Evolutionary conservation across 2,888 invertebrate genomes (phyloP), one percentile per base, ranked within the genome.

Genomic region (Merodon equestris): DNA sequence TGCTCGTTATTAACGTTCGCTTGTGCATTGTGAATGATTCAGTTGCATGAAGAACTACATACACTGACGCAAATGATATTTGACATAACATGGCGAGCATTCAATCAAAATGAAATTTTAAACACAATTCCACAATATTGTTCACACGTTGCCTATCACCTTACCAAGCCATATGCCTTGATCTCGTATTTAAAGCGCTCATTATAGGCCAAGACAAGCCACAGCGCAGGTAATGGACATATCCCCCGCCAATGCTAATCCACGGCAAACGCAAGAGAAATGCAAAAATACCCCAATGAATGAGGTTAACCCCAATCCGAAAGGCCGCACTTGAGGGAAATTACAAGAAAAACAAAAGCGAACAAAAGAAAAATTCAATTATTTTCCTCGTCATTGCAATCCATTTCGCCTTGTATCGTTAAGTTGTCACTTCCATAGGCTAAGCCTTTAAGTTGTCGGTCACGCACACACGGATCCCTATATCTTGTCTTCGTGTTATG

Each of bases 301-400:
- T 70, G 74, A 79, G 79, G 79, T 79, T 79, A 79, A 79, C 74
- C 68, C 54, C 79, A 64, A 60, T 79, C 54, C n/a, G 15, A 74
- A 70, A 74, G 74, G 74, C 68, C 60, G 44, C 61, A 18, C n/a
- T 60, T 42, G 10, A 38, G 48, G 36, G 17, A 12, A 57, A 64
- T 9, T 14, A 17, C 14, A 13, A 27, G 27, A 27, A 27, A 27
- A 27, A 27, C 2, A 14, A 36, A 50, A 60, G 9, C 19, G 42
- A 48, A 48, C 13, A 61, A 51, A 56, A 1, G n/a, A 27, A 63
- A 53, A 66, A 63, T 54, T 34, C 10, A 9, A 54, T 19, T 54
- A 54, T 58, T 48, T 58, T 58, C 19, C 9, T 19, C 57, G 34
- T 38, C 34, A 38, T 18, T 42, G 15, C 3, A 27, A 27, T 40